phyloP scores from a whole-genome alignment of 2,797 vertebrate genomes.

The Sciaenops ocellatus region DNA sequence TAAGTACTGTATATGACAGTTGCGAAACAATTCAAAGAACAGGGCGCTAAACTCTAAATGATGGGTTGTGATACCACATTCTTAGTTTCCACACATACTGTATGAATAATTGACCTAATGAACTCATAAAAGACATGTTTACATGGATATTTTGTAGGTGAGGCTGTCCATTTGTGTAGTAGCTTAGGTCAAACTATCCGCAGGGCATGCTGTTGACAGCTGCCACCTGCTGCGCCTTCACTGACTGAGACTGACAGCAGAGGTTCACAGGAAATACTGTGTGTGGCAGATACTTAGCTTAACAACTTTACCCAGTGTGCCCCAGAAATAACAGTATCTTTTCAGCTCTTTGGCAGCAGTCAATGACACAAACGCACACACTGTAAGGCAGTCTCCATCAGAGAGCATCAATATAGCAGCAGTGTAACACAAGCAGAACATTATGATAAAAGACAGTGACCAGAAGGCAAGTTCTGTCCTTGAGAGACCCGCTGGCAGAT shows the following conservation, averaged over 20 bases:
- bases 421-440: conserved; percentile 40
- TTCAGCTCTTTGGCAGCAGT: conserved; percentile 13
- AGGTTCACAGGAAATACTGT: conserved; percentile 33
- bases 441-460: conserved; percentile 36
- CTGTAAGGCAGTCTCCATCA: conserved; percentile 11
- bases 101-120: conserved; percentile 9
- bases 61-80: neutral
- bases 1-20: conserved; percentile 1
- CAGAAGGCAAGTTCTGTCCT: conserved; percentile 34
- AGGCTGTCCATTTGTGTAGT: conserved; percentile 24
- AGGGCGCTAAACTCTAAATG: neutral
- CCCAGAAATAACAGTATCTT: conserved; percentile 13
- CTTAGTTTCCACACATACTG: neutral
- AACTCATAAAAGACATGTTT: conserved; percentile 10
- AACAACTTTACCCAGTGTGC: conserved; percentile 27
- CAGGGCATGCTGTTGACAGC: conserved; percentile 39
- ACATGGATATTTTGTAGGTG: conserved; percentile 2
- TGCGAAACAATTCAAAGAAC: neutral
- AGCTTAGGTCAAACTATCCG: conserved; percentile 20
- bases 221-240: conserved; percentile 38
- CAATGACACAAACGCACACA: conserved; percentile 11
- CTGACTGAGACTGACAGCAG: conserved; percentile 31
- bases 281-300: conserved; percentile 23
- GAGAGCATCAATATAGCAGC: conserved; percentile 31
- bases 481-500: conserved; percentile 23